Base-by-base conservation (phyloP, 2,888 invertebrate genomes). In the Drosophila sordidula region DNA sequence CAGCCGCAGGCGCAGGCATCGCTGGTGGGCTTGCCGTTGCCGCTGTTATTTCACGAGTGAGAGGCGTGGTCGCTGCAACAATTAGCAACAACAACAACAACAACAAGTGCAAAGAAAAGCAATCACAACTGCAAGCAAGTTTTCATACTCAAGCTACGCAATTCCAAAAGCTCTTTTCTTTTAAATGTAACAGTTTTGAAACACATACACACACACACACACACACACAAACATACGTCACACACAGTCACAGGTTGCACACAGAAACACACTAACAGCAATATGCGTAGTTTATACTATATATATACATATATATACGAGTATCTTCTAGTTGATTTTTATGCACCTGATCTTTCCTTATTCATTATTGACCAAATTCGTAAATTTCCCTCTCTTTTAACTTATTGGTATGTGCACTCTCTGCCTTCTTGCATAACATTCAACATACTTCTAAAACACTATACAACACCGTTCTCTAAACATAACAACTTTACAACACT, bases 1-100 rank as follows among this genome's bases (percentile, higher is more conserved):
- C 89, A 80, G 86, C 80, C 82, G 83, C 91, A 80, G 18, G 94
- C 94, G 91, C 93, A 91, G 80, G 44, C 90, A 83, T 82, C 92
- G 55, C 73, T 92, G 65, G 76, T 92, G 78, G 91, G 91, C 62
- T 82, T 92, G 74, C 90, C 90, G 64, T 78, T 92, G 89, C 90
- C 92, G 72, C 79, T 92, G 72, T 86, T 91, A 57, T 91, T 91
- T 78, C 91, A 89, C 46, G 92, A 87, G 74, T 90, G 66, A 86
- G 32, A 64, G 49, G 25, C 39, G 34, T 29, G 38, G 29, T 45
- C 14, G 26, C 18, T 29, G 34, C 39, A 18, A 51, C 29, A 29
- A 66, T 64, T 14, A 26, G 2, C 42, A 39, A 8, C 32, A 49
- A 64, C 55, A 58, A 46, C 51, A 64, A 18, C 62, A 67, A 58